Conservation (phyloP, 2,797 vertebrate species). For the Macropus fuliginosus region DNA sequence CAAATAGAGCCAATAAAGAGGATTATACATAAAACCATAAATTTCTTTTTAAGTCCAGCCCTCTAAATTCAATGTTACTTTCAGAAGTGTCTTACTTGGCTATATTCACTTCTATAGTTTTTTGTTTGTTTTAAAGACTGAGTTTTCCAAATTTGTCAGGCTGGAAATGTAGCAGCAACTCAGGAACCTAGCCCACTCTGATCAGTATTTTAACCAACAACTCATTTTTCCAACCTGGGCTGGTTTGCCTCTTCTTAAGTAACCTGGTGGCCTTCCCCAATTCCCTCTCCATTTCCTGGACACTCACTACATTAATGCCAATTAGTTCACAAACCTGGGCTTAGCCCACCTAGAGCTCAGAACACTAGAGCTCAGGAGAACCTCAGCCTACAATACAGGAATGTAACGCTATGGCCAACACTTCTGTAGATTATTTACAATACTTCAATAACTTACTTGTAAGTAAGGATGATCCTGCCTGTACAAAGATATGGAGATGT, state of each 20-base stretch:
- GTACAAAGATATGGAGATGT: not conserved
- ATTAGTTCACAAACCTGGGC: not conserved
- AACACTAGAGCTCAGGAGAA: not conserved
- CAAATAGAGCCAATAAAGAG: not conserved
- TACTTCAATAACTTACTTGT: not conserved
- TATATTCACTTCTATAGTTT: not conserved
- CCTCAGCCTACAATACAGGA: not conserved
- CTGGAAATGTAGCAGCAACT: not conserved
- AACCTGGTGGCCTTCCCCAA: not conserved
- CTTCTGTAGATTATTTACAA: not conserved
- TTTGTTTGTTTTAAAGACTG: not conserved
- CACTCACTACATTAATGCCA: not conserved
- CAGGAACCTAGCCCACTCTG: not conserved
- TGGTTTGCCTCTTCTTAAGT: not conserved
- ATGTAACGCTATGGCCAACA: not conserved
- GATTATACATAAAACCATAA: not conserved
- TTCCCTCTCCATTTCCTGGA: not conserved
- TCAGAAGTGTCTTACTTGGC: not conserved
- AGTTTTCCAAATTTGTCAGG: not conserved
- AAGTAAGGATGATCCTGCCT: not conserved
- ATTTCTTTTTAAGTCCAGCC: not conserved
- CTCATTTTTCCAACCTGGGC: not conserved
- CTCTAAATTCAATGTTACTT: not conserved
- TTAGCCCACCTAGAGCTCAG: not conserved
- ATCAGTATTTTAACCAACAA: not conserved